phyloP scores from a whole-genome alignment of 2,888 invertebrate species.

The Brachypalpus laphriformis region DNA sequence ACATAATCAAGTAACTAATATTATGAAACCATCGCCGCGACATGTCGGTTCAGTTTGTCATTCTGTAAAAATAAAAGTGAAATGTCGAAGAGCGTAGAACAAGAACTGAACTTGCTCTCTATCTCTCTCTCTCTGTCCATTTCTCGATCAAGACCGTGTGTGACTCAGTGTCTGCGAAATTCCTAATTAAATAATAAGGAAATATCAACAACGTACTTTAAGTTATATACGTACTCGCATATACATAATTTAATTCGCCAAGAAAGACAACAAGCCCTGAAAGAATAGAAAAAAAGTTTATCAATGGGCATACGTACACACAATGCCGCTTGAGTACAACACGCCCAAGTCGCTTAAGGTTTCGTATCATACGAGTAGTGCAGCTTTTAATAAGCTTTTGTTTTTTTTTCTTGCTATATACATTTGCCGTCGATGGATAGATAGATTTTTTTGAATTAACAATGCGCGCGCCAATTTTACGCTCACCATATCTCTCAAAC shows the following conservation, averaged over 20 bases:
- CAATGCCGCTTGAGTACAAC: not conserved
- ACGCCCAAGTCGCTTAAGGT: conserved; percentile 38
- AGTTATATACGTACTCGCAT: too few species aligned
- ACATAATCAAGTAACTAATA: conserved; percentile 10
- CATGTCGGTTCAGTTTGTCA: conserved; percentile 35
- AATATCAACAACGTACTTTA: conserved; percentile 8
- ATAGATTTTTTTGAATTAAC: conserved; percentile 20
- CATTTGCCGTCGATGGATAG: conserved; percentile 1
- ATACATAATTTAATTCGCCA: conserved; percentile 3
- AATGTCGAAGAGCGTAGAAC: conserved; percentile 4
- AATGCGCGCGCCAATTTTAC: conserved; percentile 8
- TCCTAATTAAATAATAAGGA: not conserved
- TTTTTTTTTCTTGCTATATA: not conserved
- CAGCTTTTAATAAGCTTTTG: conserved; percentile 21
- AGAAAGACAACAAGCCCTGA: conserved; percentile 2
- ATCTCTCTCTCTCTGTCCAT: not conserved
- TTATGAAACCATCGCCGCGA: conserved; percentile 28
- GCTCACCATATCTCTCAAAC: not conserved
- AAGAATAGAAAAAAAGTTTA: conserved; percentile 13
- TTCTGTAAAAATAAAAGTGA: conserved; percentile 57
- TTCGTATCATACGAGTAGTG: not conserved
- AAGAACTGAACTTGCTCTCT: conserved; percentile 10
- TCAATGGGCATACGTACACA: conserved; percentile 4
- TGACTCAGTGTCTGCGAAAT: conserved; percentile 57
- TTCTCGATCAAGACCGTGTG: not conserved